A percentile compares a stretch with the other conserved stretches of the same genome.
Conservation (phyloP, 2,797 vertebrate species). For the Coreius guichenoti region DNA sequence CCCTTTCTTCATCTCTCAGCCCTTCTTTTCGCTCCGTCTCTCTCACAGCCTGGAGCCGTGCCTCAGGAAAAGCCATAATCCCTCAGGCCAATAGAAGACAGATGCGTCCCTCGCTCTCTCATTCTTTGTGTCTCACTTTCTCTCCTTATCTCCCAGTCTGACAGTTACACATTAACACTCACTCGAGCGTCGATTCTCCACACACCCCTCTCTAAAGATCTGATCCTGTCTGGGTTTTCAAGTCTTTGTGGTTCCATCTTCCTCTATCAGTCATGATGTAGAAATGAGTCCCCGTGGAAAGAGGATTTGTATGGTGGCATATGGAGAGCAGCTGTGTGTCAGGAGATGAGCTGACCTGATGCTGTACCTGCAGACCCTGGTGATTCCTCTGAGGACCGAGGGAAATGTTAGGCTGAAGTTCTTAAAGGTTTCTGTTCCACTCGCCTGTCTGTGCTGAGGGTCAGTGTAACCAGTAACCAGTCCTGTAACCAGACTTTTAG, state of each 20-base stretch:
- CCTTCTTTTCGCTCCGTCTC: slow-evolving; percentile 18
- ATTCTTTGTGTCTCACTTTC: slow-evolving; percentile 13
- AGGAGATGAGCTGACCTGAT: slow-evolving; percentile 15
- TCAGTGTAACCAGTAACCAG: neutral
- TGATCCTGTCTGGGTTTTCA: neutral
- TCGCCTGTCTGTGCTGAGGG: neutral
- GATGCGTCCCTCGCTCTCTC: slow-evolving; percentile 57
- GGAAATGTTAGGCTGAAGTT: neutral
- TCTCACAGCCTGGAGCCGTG: slow-evolving; percentile 58
- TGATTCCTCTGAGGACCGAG: neutral
- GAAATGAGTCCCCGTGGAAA: neutral
- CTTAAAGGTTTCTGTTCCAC: neutral
- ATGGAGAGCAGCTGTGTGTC: slow-evolving; percentile 55
- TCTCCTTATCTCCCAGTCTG: slow-evolving; percentile 12
- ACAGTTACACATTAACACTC: slow-evolving; percentile 32
- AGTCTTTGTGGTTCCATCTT: slow-evolving; percentile 5
- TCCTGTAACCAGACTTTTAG: neutral
- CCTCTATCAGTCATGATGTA: neutral
- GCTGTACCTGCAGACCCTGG: neutral
- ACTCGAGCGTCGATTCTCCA: neutral
- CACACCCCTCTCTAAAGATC: neutral
- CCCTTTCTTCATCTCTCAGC: slow-evolving; percentile 45
- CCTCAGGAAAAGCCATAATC: slow-evolving; percentile 68
- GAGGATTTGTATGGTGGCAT: slow-evolving; percentile 29
- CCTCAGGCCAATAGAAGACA: slow-evolving; percentile 68